phyloP scores from a whole-genome alignment of 2,797 vertebrate species.

The Sternarchorhynchus goeldii region DNA sequence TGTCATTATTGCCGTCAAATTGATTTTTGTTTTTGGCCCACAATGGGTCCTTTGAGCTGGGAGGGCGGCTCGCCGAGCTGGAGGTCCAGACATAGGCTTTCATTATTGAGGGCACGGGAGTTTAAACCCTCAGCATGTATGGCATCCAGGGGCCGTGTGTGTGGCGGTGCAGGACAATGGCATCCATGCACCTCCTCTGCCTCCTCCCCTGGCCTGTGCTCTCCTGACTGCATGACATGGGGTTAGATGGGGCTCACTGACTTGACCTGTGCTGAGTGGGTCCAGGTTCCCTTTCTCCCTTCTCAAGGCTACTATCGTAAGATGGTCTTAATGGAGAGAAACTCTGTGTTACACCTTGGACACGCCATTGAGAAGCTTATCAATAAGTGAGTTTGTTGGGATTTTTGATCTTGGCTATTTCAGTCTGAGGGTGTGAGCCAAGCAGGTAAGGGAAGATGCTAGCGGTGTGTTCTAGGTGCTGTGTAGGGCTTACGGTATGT shows the following conservation, averaged over 20 bases:
- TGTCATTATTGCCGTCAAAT: slow-evolving; percentile 73
- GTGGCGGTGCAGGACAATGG: slow-evolving; percentile 48
- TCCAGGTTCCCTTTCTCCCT: slow-evolving; percentile 17
- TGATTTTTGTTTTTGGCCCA: slow-evolving; percentile 70
- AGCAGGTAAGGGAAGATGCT: background rate
- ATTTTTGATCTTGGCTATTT: background rate
- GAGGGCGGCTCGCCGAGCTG: slow-evolving; percentile 27
- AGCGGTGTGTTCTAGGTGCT: background rate
- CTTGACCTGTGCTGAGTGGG: slow-evolving; percentile 34
- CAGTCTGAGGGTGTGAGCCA: background rate
- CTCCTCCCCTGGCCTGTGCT: slow-evolving; percentile 41
- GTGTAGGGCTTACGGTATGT: slow-evolving; percentile 80
- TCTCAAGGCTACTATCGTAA: background rate
- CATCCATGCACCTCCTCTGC: slow-evolving; percentile 46
- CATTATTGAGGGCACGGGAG: slow-evolving; percentile 63
- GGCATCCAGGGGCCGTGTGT: slow-evolving; percentile 49
- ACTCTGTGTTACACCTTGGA: no score
- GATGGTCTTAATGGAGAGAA: background rate
- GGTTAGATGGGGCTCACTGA: slow-evolving; percentile 47
- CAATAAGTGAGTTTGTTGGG: background rate
- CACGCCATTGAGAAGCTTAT: no score
- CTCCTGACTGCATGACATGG: slow-evolving; percentile 48
- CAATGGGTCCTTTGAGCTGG: slow-evolving; percentile 73
- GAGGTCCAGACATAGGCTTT: slow-evolving; percentile 51
- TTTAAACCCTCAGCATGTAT: slow-evolving; percentile 62